Conservation (phyloP, 2,888 invertebrate genomes). For the Andricus quercusramuli region DNA sequence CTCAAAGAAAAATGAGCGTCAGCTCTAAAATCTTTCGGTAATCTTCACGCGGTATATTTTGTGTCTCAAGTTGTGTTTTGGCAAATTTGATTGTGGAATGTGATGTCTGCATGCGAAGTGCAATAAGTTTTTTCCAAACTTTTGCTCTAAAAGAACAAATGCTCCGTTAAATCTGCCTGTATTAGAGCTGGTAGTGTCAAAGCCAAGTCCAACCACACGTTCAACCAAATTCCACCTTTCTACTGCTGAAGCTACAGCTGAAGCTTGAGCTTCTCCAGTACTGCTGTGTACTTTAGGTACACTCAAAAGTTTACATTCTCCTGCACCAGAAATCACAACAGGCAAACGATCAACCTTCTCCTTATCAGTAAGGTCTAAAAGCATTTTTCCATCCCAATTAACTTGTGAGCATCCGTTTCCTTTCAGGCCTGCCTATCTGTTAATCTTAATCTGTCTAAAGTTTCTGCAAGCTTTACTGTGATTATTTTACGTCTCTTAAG, state of each 20-base stretch:
- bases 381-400: neutral
- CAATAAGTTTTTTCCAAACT: constrained; percentile 54
- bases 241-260: too few relatives aligned
- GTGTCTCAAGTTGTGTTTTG: constrained; percentile 14
- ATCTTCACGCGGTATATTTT: constrained; percentile 51
- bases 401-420: neutral
- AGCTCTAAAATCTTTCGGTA: constrained; percentile 57
- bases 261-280: constrained; percentile 47
- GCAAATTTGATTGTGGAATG: constrained; percentile 43
- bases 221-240: too few relatives aligned
- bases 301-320: constrained; percentile 44
- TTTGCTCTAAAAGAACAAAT: constrained; percentile 57
- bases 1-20: constrained; percentile 43
- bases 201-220: too few relatives aligned
- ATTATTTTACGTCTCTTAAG: too few relatives aligned
- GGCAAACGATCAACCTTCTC: neutral
- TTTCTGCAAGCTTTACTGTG: too few relatives aligned
- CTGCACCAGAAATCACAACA: constrained; percentile 24
- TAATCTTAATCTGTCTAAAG: too few relatives aligned
- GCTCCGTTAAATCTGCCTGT: constrained; percentile 57
- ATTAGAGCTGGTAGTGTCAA: constrained; percentile 60
- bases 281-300: constrained; percentile 46
- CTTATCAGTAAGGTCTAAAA: neutral
- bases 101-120: constrained; percentile 57
- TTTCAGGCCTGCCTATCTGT: too few relatives aligned